Base-by-base conservation (phyloP, 92 coral and sea anemone species). In the Umimayanthus chanpuru region DNA sequence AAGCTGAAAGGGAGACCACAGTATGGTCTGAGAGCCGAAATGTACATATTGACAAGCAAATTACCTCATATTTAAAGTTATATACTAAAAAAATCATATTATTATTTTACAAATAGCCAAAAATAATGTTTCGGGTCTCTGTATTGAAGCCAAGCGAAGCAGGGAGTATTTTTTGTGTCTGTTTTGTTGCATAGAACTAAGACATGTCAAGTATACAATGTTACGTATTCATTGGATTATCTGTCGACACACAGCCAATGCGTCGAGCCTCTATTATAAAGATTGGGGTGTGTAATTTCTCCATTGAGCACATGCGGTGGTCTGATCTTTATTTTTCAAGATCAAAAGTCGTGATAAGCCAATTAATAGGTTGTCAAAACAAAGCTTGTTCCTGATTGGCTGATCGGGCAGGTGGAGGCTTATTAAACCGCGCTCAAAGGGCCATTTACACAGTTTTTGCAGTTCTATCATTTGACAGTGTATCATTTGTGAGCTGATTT, bases 271-370 rank as follows among this genome's bases (percentile, higher is more conserved):
- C 92, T 86, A 88, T 92, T 89, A 89, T 81, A 20, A 85, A 49
- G 81, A 47, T 85, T 32, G 92, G 88, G 88, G 88, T 86, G 85
- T 89, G 76, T 88, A 66, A 85, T 92, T 88, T 85, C 85, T 39
- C 85, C 65, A 79, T 80, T 81, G 68, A 85, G 88, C 90, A 81
- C 98, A 95, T 93, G 98, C 98, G 96, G 96, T 87, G 86, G 85
- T 89, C 78, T 89, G 85, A 64, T 86, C 92, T 90, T 93, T 92
- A 88, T 91, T 90, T 93, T 90, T 71, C 71, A 77, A 93, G 98
- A 93, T 95, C 96, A 89, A 95, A 94, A 91, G 93, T 93, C 92
- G 91, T 92, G 98, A 95, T 95, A 95, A 95, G 94, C 98, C 98
- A 95, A 95, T 95, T 95, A 95, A 92, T 93, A 81, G 91, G 91